A percentile compares a stretch with the other conserved stretches of the same genome.
These are phyloP conservation scores for Theretra japonica DNA, from an alignment of 2,888 invertebrate species.

Conservation along the genomic window DNA sequence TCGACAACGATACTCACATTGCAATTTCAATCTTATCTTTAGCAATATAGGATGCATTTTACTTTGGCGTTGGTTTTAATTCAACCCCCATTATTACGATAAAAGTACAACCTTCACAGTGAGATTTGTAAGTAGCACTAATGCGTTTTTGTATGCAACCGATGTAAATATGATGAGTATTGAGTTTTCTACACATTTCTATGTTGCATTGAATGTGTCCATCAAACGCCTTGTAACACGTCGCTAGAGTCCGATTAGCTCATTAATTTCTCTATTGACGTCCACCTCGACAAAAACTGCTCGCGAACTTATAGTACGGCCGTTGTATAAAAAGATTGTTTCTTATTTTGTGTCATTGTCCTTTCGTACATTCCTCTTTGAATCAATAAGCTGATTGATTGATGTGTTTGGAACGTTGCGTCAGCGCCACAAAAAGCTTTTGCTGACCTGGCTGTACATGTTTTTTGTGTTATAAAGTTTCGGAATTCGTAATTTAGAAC, in stretches of 20 bases:
- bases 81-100: constrained; percentile 59
- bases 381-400: constrained; percentile 12
- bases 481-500: no score
- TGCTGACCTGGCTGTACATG: background rate
- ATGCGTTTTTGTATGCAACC: constrained; percentile 72
- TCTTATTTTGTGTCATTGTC: constrained; percentile 19
- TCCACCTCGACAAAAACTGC: background rate
- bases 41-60: constrained; percentile 17
- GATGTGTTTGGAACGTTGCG: background rate
- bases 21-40: constrained; percentile 30
- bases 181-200: constrained; percentile 29
- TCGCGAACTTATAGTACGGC: constrained; percentile 10
- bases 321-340: background rate
- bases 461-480: background rate
- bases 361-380: constrained; percentile 18
- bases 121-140: constrained; percentile 67
- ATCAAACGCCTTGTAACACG: constrained; percentile 17
- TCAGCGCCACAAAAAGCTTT: background rate
- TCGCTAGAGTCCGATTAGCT: constrained; percentile 11
- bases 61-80: constrained; percentile 19
- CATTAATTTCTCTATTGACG: constrained; percentile 14
- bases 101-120: constrained; percentile 63
- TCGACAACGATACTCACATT: constrained; percentile 35
- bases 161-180: constrained; percentile 72
- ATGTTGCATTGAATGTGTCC: constrained; percentile 40